Evolutionary conservation across 2,888 invertebrate species (phyloP).

Genomic region (Drosophila neotestacea): DNA sequence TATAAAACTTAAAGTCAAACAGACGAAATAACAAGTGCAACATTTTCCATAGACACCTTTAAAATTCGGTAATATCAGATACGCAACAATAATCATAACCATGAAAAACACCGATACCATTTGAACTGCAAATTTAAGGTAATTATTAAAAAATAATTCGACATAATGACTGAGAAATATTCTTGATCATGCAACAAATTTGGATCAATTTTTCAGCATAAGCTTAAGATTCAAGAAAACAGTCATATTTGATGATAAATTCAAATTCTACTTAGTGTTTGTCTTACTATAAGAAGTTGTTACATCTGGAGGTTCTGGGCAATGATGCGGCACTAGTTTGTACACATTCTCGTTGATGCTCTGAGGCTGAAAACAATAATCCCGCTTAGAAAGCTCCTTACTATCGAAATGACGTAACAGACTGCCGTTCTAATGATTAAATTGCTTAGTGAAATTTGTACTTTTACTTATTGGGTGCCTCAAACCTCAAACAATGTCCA

Average conservation of each 20-base stretch:
- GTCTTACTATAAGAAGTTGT: slow-evolving; percentile 17
- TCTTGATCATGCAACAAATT: background rate
- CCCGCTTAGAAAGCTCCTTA: slow-evolving; percentile 26
- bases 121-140: slow-evolving; percentile 86
- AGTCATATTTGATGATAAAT: too few relatives aligned
- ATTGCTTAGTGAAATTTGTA: background rate
- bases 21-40: slow-evolving; percentile 46
- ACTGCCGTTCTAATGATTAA: slow-evolving; percentile 37
- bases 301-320: background rate
- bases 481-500: slow-evolving; percentile 48
- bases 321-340: slow-evolving; percentile 35
- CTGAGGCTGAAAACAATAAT: slow-evolving; percentile 51
- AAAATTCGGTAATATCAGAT: slow-evolving; percentile 33
- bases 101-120: slow-evolving; percentile 90
- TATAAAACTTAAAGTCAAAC: slow-evolving; percentile 26
- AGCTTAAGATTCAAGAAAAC: too few relatives aligned
- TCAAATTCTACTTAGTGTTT: background rate
- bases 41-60: slow-evolving; percentile 30
- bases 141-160: background rate
- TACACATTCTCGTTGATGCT: background rate
- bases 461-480: background rate
- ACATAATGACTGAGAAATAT: background rate
- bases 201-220: too few relatives aligned
- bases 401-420: slow-evolving; percentile 24
- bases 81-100: slow-evolving; percentile 87